Conservation (phyloP, 2,888 invertebrate genomes). For the Neocrepidodera transversa region DNA sequence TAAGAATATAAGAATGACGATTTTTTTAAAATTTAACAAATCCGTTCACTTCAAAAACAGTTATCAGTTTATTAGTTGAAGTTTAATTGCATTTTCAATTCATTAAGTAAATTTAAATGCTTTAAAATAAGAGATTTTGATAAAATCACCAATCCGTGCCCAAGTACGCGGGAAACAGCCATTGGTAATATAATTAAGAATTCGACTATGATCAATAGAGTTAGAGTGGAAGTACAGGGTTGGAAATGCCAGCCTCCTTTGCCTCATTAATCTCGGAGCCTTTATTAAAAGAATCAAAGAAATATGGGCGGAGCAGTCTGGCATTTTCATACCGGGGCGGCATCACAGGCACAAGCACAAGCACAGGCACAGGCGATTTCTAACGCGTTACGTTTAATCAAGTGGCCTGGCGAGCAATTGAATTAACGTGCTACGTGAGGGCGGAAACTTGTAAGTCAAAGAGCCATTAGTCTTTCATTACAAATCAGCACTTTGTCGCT, state of each 20-base stretch:
- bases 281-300: conserved; percentile 64
- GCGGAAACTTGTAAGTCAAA: conserved; percentile 58
- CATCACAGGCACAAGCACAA: conserved; percentile 19
- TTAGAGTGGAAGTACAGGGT: conserved; percentile 36
- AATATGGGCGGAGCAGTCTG: conserved; percentile 61
- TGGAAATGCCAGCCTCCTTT: conserved; percentile 49
- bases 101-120: too few species aligned
- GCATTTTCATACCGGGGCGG: conserved; percentile 46
- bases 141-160: conserved; percentile 17
- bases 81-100: too few species aligned
- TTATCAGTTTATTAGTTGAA: too few species aligned
- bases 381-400: conserved; percentile 57
- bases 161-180: conserved; percentile 23
- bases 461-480: conserved; percentile 58
- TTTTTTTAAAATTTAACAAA: too few species aligned
- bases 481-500: conserved; percentile 58
- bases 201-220: conserved; percentile 58
- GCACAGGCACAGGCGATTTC: conserved; percentile 43
- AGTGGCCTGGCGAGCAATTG: conserved; percentile 53
- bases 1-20: too few species aligned
- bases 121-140: too few species aligned
- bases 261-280: conserved; percentile 60
- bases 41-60: too few species aligned
- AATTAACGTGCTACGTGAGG: conserved; percentile 58
- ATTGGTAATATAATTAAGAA: conserved; percentile 57